A percentile compares a stretch with the other conserved stretches of the same genome.
These are phyloP conservation scores for Oreochromis aureus DNA, from an alignment of 2,113 vertebrate species.

Conservation along the genomic window DNA sequence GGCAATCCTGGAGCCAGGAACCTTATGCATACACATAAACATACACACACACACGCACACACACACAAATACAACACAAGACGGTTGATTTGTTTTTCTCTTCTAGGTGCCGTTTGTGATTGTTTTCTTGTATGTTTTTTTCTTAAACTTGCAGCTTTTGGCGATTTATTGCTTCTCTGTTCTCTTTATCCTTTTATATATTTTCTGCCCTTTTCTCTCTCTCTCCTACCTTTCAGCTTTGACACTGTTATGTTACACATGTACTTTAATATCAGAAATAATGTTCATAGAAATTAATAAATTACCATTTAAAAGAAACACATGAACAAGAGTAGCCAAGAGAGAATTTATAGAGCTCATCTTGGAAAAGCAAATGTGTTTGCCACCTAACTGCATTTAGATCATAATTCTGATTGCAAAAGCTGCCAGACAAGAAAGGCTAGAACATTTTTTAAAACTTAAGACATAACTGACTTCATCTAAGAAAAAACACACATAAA, in stretches of 20 bases:
- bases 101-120: not conserved
- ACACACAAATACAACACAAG: not conserved
- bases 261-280: not conserved
- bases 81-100: not conserved
- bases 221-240: not conserved
- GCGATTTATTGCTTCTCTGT: not conserved
- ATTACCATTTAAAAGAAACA: not conserved
- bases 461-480: not conserved
- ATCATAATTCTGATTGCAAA: not conserved
- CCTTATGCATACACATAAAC: not conserved
- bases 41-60: not conserved
- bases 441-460: fast-evolving
- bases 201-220: not conserved
- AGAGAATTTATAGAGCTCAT: not conserved
- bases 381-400: not conserved
- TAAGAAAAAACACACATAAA: not conserved
- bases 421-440: not conserved
- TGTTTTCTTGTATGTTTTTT: not conserved
- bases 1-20: not conserved
- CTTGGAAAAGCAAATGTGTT: not conserved
- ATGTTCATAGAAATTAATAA: not conserved
- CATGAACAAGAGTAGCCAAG: not conserved
- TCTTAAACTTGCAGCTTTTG: not conserved
- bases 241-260: not conserved
- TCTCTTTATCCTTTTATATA: not conserved